These are phyloP conservation scores for Antigone vipio DNA, from an alignment of 2,113 vertebrate species.

Conservation along the genomic window DNA sequence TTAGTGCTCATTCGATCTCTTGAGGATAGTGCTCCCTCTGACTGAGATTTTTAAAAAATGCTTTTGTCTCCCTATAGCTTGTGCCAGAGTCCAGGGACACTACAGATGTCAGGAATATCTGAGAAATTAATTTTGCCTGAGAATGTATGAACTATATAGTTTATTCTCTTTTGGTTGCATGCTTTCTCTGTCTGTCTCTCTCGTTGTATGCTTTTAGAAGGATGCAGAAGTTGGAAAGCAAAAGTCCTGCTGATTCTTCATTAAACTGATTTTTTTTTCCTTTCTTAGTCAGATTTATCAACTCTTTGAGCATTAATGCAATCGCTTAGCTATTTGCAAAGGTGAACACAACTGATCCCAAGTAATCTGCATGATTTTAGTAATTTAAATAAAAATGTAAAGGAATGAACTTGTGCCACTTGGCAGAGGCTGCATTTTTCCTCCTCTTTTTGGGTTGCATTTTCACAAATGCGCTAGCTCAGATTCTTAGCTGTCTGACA, in stretches of 20 bases:
- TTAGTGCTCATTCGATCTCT: slow-evolving; percentile 69
- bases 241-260: not conserved
- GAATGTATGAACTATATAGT: not conserved
- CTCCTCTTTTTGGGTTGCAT: not conserved
- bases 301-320: not conserved
- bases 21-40: slow-evolving; percentile 3
- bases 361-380: not conserved
- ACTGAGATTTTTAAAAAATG: not conserved
- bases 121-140: not conserved
- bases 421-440: not conserved
- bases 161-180: not conserved
- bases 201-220: not conserved
- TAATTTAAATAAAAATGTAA: not conserved
- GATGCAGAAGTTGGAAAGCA: not conserved
- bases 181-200: not conserved
- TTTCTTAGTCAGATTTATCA: not conserved
- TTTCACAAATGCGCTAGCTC: not conserved
- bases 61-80: not conserved
- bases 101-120: not conserved
- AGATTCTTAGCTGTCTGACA: not conserved
- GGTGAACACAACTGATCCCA: not conserved
- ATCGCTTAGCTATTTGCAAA: not conserved
- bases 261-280: not conserved
- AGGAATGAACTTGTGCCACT: not conserved
- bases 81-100: not conserved